Percentiles rank a stretch among this genome's conserved stretches.
These are phyloP conservation scores for Synergus itoensis DNA, from an alignment of 2,888 invertebrate genomes.

Conservation along the genomic window DNA sequence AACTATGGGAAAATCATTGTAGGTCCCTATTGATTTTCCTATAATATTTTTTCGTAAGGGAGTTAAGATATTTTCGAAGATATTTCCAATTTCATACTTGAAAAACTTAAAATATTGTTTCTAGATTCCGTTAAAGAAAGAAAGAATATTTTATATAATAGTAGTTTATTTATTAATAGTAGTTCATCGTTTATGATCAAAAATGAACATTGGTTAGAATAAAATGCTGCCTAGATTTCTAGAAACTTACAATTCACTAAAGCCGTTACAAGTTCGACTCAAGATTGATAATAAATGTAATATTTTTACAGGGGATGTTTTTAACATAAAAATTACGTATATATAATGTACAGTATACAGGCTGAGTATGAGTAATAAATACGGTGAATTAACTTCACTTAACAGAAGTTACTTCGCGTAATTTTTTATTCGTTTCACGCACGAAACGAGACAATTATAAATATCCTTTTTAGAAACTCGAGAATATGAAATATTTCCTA, in stretches of 20 bases:
- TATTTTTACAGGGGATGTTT: conserved; percentile 59
- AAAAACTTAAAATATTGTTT: not conserved
- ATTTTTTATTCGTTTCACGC: not conserved
- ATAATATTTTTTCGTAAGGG: too few relatives aligned
- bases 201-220: conserved; percentile 40
- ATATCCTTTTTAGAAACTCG: not conserved
- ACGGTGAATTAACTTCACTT: conserved; percentile 47
- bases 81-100: not conserved
- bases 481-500: not conserved
- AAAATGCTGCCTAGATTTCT: conserved; percentile 11
- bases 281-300: conserved; percentile 63
- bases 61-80: too few relatives aligned
- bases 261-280: conserved; percentile 60
- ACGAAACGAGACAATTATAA: not conserved
- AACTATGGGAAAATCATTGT: too few relatives aligned
- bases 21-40: too few relatives aligned
- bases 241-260: conserved; percentile 61
- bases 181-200: conserved; percentile 49
- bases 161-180: conserved; percentile 62
- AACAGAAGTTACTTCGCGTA: conserved; percentile 44
- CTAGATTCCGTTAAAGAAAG: not conserved
- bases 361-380: conserved; percentile 54
- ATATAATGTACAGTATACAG: conserved; percentile 52
- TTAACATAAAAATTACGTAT: conserved; percentile 55
- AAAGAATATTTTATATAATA: conserved; percentile 61